Evolutionary conservation across 2,797 vertebrate species (phyloP), one percentile per base, ranked within the genome.

Genomic region (Lithobates sylvaticus): DNA sequence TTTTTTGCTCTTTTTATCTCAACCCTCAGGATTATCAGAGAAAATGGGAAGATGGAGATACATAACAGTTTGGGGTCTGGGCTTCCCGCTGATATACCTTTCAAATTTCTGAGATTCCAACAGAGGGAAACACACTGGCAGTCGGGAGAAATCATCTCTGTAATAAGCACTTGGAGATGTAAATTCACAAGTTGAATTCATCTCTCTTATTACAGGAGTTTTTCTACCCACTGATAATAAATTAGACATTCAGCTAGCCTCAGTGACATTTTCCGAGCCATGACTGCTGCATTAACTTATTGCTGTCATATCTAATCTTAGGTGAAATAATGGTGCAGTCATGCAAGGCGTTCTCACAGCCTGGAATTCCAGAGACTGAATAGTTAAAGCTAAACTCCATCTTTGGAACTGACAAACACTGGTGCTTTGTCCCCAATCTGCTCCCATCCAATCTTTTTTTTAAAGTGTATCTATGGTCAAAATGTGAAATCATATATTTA

Each of bases 131-230:
- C 76, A 79, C 61, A 71, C 79, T 78, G 85, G 76, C 61, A 79
- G 74, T 70, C 42, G 61, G 78, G 69, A 68, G 71, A 87, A 84
- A 79, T 87, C 76, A 87, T 84, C 75, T 77, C 81, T 87, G 69
- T 87, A 87, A 87, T 87, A 87, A 87, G 69, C 73, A 79, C 86
- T 87, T 29, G 39, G 69, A 83, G 76, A 87, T 87, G 86, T 79
- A 87, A 83, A 87, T 87, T 79, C 81, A 84, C 69, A 84, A 84
- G 70, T 44, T 42, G 70, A 75, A 83, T 83, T 87, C 81, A 67
- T 87, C 69, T 87, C 70, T 87, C 81, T 76, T 83, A 87, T 83
- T 87, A 78, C 47, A 83, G 69, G 78, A 81, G 70, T 54, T 83
- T 87, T 87, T 87, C 81, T 87, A 68, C 78, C 74, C 73, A 82